Base-by-base conservation (phyloP, 2,888 invertebrate species). In the Acanthopleura granulata region DNA sequence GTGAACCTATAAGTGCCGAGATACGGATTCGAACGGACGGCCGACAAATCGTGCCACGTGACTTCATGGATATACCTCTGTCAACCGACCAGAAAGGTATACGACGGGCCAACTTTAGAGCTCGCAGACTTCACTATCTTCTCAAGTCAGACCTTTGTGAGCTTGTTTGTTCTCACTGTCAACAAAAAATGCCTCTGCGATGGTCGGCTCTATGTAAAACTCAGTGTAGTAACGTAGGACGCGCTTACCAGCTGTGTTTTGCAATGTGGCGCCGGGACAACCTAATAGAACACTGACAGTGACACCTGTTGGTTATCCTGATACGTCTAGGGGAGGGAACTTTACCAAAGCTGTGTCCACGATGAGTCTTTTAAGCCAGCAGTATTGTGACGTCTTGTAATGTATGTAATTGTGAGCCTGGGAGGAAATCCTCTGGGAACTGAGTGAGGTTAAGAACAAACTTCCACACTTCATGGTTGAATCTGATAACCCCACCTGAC, bases 81-180 rank as follows among this genome's bases (percentile, higher is more conserved):
- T 22, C n/a, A 57, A 22, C 18, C 22, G n/a, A 18, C 18, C 6
- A 57, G 3, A 57, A 57, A 22, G 57, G 4, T n/a, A 18, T n/a
- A 1, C 18, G 22, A 6, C n/a, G 22, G n/a, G 12, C 57, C 18
- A 57, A 57, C 3, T 57, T 57, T 22, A 57, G 57, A 57, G 57
- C 57, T n/a, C 57, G 57, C 18, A 18, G 57, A 57, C 57, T 57
- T 22, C 57, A 57, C 57, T 57, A 57, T 22, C 57, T 57, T 12
- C 57, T 57, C 18, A 57, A 57, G 57, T 57, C 57, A 12, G 57
- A 57, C 12, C 57, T 57, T n/a, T 57, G 57, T 57, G n/a, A 57
- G 57, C 22, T 57, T n/a, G 57, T 57, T 57, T 57, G 57, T 57
- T n/a, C 57, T 18, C 22, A 57, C 12, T 57, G 57, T 57, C 57